A percentile compares a stretch with the other conserved stretches of the same genome.
phyloP scores from a whole-genome alignment of 2,113 vertebrate species.

The Actinemys pallida region DNA sequence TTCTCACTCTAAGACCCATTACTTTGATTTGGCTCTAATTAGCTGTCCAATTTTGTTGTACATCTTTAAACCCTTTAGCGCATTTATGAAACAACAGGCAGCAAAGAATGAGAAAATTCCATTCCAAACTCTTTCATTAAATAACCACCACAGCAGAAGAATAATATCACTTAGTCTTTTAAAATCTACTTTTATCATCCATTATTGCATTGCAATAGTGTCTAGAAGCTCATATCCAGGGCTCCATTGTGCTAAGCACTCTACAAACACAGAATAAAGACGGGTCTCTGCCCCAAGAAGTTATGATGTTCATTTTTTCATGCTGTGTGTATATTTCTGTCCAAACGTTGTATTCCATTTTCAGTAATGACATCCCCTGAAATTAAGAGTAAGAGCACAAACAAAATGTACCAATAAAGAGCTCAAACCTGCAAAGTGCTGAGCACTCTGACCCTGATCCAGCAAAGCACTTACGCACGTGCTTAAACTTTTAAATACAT shows the following conservation, averaged over 20 bases:
- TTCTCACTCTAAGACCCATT: background rate
- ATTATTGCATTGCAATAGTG: background rate
- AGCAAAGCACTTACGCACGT: background rate
- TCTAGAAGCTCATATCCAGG: background rate
- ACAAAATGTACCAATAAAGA: background rate
- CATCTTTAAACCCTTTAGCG: background rate
- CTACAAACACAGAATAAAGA: rapidly evolving
- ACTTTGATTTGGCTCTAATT: background rate
- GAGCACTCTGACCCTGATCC: background rate
- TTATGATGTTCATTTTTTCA: background rate
- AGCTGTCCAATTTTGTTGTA: rapidly evolving
- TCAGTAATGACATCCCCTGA: rapidly evolving
- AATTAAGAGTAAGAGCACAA: background rate
- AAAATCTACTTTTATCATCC: rapidly evolving
- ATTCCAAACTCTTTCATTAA: rapidly evolving
- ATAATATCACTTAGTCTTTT: background rate
- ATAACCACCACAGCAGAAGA: background rate
- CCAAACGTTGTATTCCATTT: background rate
- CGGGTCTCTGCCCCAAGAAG: background rate
- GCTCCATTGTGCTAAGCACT: background rate
- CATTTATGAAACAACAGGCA: background rate
- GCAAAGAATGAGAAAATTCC: background rate
- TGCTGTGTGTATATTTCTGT: background rate
- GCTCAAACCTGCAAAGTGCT: background rate
- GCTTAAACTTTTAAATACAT: background rate